Conservation (phyloP, 2,888 invertebrate species). For the Dromius quadrimaculatus region DNA sequence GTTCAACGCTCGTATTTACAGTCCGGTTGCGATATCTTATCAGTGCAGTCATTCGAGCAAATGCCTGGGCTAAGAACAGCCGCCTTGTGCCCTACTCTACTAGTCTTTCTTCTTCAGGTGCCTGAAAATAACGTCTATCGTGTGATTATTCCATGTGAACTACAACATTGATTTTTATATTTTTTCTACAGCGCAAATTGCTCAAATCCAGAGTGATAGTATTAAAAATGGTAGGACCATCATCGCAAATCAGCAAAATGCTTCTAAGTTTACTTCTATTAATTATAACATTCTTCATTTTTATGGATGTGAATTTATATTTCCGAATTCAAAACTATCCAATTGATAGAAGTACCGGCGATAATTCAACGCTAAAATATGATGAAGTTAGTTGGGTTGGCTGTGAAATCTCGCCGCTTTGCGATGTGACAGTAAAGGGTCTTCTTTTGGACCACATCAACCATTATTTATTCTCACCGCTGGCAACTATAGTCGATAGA, state of each 20-base stretch:
- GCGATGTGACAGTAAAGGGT: slow-evolving; percentile 86
- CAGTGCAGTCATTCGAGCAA: too few relatives aligned
- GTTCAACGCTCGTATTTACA: too few relatives aligned
- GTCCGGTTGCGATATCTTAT: too few relatives aligned
- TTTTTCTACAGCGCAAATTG: slow-evolving; percentile 39
- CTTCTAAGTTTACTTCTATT: slow-evolving; percentile 72
- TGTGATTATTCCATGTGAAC: slow-evolving; percentile 25
- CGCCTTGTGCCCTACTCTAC: too few relatives aligned
- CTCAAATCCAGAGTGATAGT: slow-evolving; percentile 32
- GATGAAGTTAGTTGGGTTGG: slow-evolving; percentile 72
- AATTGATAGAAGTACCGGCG: slow-evolving; percentile 69
- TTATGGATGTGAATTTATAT: slow-evolving; percentile 81
- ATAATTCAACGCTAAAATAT: slow-evolving; percentile 64
- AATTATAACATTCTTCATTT: slow-evolving; percentile 74
- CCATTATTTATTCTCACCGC: slow-evolving; percentile 84
- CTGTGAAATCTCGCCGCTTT: slow-evolving; percentile 80
- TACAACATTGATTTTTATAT: slow-evolving; percentile 16
- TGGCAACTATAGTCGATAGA: slow-evolving; percentile 80
- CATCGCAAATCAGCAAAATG: slow-evolving; percentile 80
- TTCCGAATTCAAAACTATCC: slow-evolving; percentile 78
- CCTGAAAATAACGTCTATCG: slow-evolving; percentile 24
- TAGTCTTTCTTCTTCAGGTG: slow-evolving; percentile 35
- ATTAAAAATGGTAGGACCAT: slow-evolving; percentile 76
- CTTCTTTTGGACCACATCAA: slow-evolving; percentile 86
- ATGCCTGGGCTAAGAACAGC: neutral